Percentiles rank a stretch among this genome's conserved stretches.
phyloP scores from a whole-genome alignment of 92 coral and sea anemone genomes.

The Micromussa lordhowensis region DNA sequence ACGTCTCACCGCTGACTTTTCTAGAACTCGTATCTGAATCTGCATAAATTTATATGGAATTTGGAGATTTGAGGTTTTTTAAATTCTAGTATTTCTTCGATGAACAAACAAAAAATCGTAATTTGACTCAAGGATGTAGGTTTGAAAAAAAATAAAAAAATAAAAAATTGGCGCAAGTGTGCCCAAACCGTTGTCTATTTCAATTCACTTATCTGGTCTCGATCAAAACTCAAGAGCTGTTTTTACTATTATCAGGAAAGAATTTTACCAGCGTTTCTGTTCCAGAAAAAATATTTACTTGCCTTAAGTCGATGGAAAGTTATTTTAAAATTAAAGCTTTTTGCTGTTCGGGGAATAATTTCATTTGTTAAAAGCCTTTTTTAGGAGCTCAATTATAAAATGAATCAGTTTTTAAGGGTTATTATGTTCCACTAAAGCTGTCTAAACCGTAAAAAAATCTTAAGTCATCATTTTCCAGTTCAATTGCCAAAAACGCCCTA shows the following conservation, averaged over 20 bases:
- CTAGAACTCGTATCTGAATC: slow-evolving; percentile 27
- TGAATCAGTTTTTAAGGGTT: background rate
- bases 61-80: background rate
- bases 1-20: slow-evolving; percentile 19
- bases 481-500: background rate
- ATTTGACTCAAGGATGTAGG: background rate
- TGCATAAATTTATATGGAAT: slow-evolving; percentile 5
- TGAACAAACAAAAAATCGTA: background rate
- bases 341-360: background rate
- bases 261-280: too few species aligned
- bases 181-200: background rate
- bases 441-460: background rate
- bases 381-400: background rate
- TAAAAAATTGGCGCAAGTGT: background rate
- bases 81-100: background rate
- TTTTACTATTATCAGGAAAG: background rate
- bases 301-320: background rate
- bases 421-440: background rate
- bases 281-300: background rate
- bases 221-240: background rate
- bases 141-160: background rate
- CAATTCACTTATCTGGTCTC: background rate
- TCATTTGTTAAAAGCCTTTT: background rate
- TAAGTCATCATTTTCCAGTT: background rate
- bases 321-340: background rate